Evolutionary conservation across 2,888 invertebrate species (phyloP).

Genomic region (Lasioglossum oenotherae): DNA sequence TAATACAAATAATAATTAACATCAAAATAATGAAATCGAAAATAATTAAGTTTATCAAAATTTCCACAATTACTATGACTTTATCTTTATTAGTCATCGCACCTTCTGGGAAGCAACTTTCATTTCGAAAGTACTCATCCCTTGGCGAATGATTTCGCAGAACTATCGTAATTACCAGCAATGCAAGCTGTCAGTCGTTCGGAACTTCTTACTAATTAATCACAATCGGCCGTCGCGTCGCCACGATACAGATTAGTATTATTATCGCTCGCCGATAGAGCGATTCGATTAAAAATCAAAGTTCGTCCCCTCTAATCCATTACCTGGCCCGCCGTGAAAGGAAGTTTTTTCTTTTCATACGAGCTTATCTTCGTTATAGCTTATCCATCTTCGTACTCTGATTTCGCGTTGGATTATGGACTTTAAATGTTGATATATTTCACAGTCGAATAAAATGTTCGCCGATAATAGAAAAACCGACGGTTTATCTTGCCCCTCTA

Average conservation of each 20-base stretch:
- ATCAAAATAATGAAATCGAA: no score
- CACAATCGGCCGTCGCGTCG: not conserved
- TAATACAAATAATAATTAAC: not conserved
- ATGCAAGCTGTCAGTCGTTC: not conserved
- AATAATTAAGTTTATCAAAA: not conserved
- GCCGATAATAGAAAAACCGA: conserved; percentile 14
- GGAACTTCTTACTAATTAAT: conserved; percentile 15
- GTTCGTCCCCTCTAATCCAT: conserved; percentile 15
- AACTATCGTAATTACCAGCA: not conserved
- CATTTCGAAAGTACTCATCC: not conserved
- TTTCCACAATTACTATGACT: not conserved
- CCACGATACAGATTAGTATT: conserved; percentile 25
- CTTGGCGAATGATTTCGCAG: not conserved
- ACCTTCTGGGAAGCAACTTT: not conserved
- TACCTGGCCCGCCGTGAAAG: not conserved
- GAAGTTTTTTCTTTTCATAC: not conserved
- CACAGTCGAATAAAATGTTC: not conserved
- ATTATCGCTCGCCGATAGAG: not conserved
- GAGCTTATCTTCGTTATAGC: conserved; percentile 20
- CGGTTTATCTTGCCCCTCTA: not conserved
- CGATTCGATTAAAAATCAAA: conserved; percentile 16
- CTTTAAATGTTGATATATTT: conserved; percentile 15
- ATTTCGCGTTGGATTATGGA: conserved; percentile 33
- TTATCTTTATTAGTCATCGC: not conserved
- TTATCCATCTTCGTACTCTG: conserved; percentile 28